phyloP scores from a whole-genome alignment of 1,140 invertebrate genomes.

The Patella vulgata region DNA sequence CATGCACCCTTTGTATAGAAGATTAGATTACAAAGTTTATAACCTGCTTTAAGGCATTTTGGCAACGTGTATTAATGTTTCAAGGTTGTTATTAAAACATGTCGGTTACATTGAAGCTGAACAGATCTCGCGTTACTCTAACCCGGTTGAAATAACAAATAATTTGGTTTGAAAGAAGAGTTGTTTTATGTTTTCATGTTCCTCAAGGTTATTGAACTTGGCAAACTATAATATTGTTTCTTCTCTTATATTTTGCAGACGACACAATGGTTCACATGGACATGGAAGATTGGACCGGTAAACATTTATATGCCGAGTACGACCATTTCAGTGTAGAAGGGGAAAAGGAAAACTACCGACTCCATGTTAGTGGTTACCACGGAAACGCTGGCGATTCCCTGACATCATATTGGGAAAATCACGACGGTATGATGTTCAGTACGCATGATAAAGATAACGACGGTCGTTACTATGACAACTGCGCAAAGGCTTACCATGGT shows the following conservation, averaged over 20 bases:
- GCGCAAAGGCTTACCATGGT: conserved; percentile 71
- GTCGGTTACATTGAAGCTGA: too few relatives aligned
- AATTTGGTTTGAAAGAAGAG: too few relatives aligned
- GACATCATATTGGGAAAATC: conserved; percentile 64
- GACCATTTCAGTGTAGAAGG: conserved; percentile 76
- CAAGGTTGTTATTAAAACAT: too few relatives aligned
- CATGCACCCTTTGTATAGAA: too few relatives aligned
- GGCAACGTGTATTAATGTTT: too few relatives aligned
- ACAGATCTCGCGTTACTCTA: too few relatives aligned
- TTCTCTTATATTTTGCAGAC: conserved; percentile 40
- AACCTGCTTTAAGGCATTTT: too few relatives aligned
- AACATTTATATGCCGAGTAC: conserved; percentile 73
- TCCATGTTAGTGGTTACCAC: conserved; percentile 74
- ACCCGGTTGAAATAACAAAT: too few relatives aligned
- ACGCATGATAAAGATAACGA: conserved; percentile 80
- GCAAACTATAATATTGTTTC: too few relatives aligned
- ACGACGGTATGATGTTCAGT: conserved; percentile 78
- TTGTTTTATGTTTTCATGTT: too few relatives aligned
- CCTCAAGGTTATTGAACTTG: too few relatives aligned
- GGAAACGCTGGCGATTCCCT: conserved; percentile 71
- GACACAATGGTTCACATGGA: conserved; percentile 73
- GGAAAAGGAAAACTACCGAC: conserved; percentile 75
- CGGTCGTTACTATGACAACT: conserved; percentile 76
- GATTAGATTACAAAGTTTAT: too few relatives aligned
- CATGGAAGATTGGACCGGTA: conserved; percentile 73